Evolutionary conservation across 1,140 invertebrate species (phyloP).

Genomic region (Achroia grisella): DNA sequence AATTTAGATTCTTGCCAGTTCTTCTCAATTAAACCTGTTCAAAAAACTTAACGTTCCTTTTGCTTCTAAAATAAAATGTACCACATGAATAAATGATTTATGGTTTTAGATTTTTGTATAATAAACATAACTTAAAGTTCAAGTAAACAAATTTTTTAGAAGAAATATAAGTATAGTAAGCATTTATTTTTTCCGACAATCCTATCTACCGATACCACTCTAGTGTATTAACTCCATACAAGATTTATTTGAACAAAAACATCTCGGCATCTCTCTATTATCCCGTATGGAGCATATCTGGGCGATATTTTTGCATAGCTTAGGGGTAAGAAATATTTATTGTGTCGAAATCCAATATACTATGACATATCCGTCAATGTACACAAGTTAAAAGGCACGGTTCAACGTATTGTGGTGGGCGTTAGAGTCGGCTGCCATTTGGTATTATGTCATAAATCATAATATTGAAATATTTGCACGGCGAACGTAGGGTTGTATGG

Average conservation of each 20-base stretch:
- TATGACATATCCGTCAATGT: slow-evolving; percentile 4
- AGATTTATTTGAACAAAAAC: slow-evolving; percentile 47
- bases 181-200: too few relatives aligned
- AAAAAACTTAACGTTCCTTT: too few relatives aligned
- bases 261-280: slow-evolving; percentile 25
- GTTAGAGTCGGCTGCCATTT: slow-evolving; percentile 14
- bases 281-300: slow-evolving; percentile 18
- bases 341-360: slow-evolving; percentile 11
- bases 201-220: slow-evolving; percentile 9
- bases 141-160: too few relatives aligned
- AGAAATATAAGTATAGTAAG: too few relatives aligned
- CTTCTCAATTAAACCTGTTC: too few relatives aligned
- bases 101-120: too few relatives aligned
- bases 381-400: background rate
- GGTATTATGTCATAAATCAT: slow-evolving; percentile 42
- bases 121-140: too few relatives aligned
- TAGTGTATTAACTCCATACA: slow-evolving; percentile 45
- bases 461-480: slow-evolving; percentile 45
- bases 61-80: too few relatives aligned
- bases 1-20: too few relatives aligned
- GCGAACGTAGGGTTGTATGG: slow-evolving; percentile 8
- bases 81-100: too few relatives aligned
- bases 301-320: slow-evolving; percentile 48
- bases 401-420: slow-evolving; percentile 13
- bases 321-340: slow-evolving; percentile 34